Percentiles rank a stretch among this genome's conserved stretches.
Evolutionary conservation across 2,113 vertebrate genomes (phyloP).

Genomic region (Platanista minor): DNA sequence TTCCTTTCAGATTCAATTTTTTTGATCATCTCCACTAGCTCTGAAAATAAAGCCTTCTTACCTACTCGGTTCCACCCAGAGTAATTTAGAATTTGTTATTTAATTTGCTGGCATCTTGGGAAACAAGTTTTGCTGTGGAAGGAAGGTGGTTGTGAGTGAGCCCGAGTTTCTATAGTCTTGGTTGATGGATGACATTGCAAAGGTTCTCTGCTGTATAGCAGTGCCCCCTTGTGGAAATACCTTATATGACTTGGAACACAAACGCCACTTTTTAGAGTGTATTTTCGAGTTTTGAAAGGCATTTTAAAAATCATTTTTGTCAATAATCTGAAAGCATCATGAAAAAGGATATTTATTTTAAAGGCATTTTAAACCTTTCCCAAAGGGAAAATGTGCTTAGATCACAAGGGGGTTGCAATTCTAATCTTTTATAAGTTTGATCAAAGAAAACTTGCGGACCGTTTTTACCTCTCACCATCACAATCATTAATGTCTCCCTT

Average conservation of each 20-base stretch:
- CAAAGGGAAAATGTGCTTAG: neutral
- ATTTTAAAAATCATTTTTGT: neutral
- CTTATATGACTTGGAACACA: neutral
- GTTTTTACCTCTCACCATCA: slow-evolving; percentile 53
- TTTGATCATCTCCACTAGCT: neutral
- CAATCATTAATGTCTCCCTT: slow-evolving; percentile 47
- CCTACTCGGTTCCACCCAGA: neutral
- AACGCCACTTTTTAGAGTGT: neutral
- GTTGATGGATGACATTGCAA: fast-evolving
- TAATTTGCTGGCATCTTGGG: neutral
- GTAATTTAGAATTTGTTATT: neutral
- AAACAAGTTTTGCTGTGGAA: neutral
- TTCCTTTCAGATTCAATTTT: neutral
- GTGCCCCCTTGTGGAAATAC: slow-evolving; percentile 53
- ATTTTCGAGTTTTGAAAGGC: slow-evolving; percentile 27
- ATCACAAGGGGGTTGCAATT: neutral
- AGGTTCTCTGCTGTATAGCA: neutral
- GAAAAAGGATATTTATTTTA: neutral
- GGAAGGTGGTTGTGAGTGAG: neutral
- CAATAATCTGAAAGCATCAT: slow-evolving; percentile 4
- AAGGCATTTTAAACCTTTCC: slow-evolving; percentile 13
- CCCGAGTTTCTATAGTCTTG: too few species aligned
- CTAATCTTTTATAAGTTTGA: slow-evolving; percentile 1
- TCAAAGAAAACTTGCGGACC: slow-evolving; percentile 1
- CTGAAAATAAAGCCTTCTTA: neutral